Conservation (phyloP, 2,113 vertebrate species). For the Machaerirhynchus nigripectus region DNA sequence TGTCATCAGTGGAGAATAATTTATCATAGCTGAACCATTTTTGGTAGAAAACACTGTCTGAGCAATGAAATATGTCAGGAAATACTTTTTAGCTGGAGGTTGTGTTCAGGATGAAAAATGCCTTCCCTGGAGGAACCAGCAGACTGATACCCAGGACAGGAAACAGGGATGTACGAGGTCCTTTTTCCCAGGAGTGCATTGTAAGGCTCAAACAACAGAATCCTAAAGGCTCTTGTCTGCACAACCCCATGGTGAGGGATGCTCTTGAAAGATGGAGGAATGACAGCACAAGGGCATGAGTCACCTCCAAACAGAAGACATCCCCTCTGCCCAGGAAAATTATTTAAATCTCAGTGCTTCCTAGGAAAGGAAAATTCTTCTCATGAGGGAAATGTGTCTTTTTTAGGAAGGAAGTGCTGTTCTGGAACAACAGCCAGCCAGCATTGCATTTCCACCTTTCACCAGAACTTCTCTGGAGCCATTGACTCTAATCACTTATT, state of each 20-base stretch:
- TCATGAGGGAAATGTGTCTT: neutral
- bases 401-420: neutral
- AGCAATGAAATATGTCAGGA: neutral
- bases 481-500: no score
- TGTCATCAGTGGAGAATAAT: neutral
- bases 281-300: neutral
- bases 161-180: neutral
- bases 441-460: neutral
- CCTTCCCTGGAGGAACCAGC: neutral
- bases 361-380: neutral
- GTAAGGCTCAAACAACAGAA: neutral
- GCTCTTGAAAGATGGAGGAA: neutral
- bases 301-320: neutral
- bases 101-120: neutral
- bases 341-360: neutral
- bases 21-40: constrained; percentile 4
- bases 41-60: neutral
- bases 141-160: neutral
- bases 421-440: neutral
- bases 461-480: neutral
- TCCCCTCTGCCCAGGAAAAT: neutral
- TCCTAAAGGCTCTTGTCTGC: neutral
- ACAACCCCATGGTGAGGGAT: neutral
- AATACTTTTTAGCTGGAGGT: neutral
- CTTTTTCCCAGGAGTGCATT: neutral